These are phyloP conservation scores for Eupleurogrammus muticus DNA, from an alignment of 2,797 vertebrate species.

Conservation along the genomic window DNA sequence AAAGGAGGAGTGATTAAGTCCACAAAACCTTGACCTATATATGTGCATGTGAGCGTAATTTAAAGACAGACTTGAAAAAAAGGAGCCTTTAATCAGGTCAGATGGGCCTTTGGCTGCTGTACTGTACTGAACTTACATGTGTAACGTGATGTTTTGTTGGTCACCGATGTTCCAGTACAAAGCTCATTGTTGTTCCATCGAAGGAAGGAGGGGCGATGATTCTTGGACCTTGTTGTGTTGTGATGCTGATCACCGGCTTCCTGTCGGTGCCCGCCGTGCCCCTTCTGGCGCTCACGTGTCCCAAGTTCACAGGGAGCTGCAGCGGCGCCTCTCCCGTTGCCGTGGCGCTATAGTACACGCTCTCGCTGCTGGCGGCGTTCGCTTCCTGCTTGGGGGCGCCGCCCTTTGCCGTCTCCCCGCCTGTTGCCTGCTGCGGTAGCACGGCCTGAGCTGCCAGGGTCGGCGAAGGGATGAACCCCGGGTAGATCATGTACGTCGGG, in stretches of 20 bases:
- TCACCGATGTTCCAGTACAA: constrained; percentile 97
- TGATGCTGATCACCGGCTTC: constrained; percentile 94
- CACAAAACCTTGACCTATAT: too few relatives aligned
- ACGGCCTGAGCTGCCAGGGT: constrained; percentile 65
- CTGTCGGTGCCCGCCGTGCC: constrained; percentile 67
- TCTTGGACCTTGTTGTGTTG: constrained; percentile 92
- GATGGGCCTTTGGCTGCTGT: too few relatives aligned
- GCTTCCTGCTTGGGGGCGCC: constrained; percentile 38
- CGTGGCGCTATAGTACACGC: constrained; percentile 88
- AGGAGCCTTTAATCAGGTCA: neutral
- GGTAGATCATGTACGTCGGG: constrained; percentile 93
- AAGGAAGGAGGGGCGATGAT: constrained; percentile 96
- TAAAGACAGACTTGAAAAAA: neutral
- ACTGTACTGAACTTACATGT: constrained; percentile 76
- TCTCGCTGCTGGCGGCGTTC: constrained; percentile 74
- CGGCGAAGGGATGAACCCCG: constrained; percentile 81
- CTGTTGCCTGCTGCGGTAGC: constrained; percentile 57
- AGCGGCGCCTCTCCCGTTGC: constrained; percentile 77
- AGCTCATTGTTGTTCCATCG: constrained; percentile 98
- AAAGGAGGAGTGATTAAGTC: too few relatives aligned
- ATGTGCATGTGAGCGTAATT: neutral
- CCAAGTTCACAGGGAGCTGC: constrained; percentile 60
- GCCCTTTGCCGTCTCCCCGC: constrained; percentile 55
- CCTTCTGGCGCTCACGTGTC: constrained; percentile 68
- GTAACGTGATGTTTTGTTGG: constrained; percentile 57